Base-by-base conservation (phyloP, 2,113 vertebrate genomes). In the Papio anubis region DNA sequence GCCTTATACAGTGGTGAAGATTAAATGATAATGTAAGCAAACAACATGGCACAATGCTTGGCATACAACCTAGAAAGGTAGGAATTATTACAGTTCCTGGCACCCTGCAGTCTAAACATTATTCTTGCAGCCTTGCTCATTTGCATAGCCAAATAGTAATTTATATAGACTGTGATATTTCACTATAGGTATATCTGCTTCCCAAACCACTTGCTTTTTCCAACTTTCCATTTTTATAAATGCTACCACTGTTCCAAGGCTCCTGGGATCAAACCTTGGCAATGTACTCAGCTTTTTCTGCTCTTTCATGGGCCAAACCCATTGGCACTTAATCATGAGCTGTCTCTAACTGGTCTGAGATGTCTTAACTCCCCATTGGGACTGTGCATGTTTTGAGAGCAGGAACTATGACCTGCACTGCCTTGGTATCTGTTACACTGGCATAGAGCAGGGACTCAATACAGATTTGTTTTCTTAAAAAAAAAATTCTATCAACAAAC, bases 211-310 rank as follows among this genome's bases (percentile, higher is more conserved):
- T 91, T 61, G 52, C 43, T 81, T 81, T 66, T 52, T 52, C 90
- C 93, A 89, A 96, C 48, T 95, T 96, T 95, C 61, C 82, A 88
- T 94, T 98, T 98, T 97, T 97, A 96, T 95, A 96, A 90, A 97
- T 85, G 92, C 50, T 38, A 97, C 11, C 80, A 76, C 78, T 96
- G 38, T 97, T 80, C 45, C 72, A 78, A 93, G 76, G 52, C 40
- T 97, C 66, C 18, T 40, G 78, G 86, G 90, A 92, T 95, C 84
- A 96, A 97, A 93, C 21, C 32, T 96, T 95, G 94, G 97, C 94
- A 85, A 78, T 32, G 12, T 70, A 48, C 43, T 87, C 82, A n/a
- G 88, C n/a, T 94, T 96, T 68, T 81, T 76, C 94, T 96, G 75
- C 66, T 92, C 75, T 95, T 97, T 95, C 64, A 75, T 52, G 89